Conservation (phyloP, 2,113 vertebrate genomes). For the Phocoena phocoena region DNA sequence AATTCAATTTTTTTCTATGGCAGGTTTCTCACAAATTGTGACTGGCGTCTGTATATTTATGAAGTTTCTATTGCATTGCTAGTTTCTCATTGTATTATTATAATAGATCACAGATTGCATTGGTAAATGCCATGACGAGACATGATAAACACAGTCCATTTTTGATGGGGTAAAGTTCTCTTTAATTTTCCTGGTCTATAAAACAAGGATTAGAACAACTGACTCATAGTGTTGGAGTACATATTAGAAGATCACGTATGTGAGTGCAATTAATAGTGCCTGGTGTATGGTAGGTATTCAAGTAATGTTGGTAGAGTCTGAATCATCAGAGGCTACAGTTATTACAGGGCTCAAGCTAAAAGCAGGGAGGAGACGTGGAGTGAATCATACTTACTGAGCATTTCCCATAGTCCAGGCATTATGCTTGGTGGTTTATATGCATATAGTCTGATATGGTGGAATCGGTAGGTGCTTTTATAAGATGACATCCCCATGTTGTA, state of each 20-base stretch:
- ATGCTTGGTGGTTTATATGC: neutral
- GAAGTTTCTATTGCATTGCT: neutral
- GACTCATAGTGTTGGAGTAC: neutral
- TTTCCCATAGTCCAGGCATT: neutral
- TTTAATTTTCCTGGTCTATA: neutral
- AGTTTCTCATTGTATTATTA: neutral
- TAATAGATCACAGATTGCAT: neutral
- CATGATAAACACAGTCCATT: neutral
- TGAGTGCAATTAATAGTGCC: neutral
- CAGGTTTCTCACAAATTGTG: neutral
- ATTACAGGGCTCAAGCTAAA: neutral
- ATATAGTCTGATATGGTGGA: neutral
- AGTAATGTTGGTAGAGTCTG: neutral
- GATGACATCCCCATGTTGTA: neutral
- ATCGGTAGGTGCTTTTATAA: constrained; percentile 11
- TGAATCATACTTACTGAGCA: neutral
- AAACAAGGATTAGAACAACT: neutral
- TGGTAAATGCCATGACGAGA: neutral
- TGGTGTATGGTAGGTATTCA: neutral
- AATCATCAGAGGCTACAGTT: neutral
- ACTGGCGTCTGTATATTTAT: constrained; percentile 4
- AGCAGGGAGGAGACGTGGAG: neutral
- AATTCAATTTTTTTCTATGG: neutral
- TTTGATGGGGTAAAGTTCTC: neutral
- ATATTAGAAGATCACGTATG: neutral